Evolutionary conservation across 2,113 vertebrate genomes (phyloP).

Genomic region (Elgaria multicarinata): DNA sequence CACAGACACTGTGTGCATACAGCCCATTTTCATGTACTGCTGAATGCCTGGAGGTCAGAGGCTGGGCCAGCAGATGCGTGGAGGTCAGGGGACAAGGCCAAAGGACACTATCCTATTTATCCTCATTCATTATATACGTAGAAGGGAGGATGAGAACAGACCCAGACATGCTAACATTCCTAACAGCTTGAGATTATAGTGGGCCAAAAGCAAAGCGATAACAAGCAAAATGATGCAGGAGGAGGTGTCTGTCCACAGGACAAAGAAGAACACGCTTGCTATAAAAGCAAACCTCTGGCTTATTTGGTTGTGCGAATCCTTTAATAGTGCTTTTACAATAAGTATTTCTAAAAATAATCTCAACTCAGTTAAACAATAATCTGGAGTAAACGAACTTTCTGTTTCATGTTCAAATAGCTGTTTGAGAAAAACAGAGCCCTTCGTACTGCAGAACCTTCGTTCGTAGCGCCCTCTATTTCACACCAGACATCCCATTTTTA

Average conservation of each 20-base stretch:
- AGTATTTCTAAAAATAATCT: background rate
- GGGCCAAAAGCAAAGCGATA: background rate
- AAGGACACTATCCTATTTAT: background rate
- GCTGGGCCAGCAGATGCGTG: background rate
- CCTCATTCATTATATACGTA: background rate
- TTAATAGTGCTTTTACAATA: slow-evolving; percentile 50
- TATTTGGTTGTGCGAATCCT: slow-evolving; percentile 62
- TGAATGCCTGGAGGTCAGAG: background rate
- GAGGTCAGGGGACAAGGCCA: background rate
- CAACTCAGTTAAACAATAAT: background rate
- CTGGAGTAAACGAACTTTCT: slow-evolving; percentile 62
- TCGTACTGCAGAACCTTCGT: slow-evolving; percentile 39
- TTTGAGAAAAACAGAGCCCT: slow-evolving; percentile 18
- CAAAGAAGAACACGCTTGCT: background rate
- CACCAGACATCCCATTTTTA: slow-evolving; percentile 62
- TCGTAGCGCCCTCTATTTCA: slow-evolving; percentile 53
- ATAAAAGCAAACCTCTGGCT: slow-evolving; percentile 63
- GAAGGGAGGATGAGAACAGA: background rate
- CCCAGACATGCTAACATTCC: background rate
- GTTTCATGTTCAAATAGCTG: slow-evolving; percentile 60
- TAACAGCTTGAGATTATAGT: background rate
- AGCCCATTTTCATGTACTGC: background rate
- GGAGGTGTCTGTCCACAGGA: background rate
- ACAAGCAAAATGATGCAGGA: background rate
- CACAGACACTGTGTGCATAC: background rate